These are phyloP conservation scores for Odiellus spinosus DNA, from an alignment of 2,888 invertebrate genomes.

Conservation along the genomic window DNA sequence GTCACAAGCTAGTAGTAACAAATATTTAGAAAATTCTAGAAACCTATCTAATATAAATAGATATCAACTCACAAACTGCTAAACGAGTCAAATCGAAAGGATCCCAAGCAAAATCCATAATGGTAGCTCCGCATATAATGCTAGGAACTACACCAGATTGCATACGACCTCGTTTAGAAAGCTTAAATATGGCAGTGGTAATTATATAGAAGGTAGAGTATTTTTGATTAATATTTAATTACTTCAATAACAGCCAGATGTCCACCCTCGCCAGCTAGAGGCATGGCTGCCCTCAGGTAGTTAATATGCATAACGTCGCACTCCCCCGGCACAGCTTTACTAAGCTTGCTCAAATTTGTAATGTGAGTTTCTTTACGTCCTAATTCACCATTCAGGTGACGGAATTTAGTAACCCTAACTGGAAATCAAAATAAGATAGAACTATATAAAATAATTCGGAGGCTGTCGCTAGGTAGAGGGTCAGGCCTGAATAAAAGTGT, in stretches of 20 bases:
- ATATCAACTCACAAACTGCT: constrained; percentile 29
- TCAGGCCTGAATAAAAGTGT: too few species aligned
- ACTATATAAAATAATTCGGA: too few species aligned
- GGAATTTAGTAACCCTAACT: constrained; percentile 77
- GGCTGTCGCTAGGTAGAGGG: too few species aligned
- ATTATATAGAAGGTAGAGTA: neutral
- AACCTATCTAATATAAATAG: too few species aligned
- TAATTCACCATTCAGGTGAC: constrained; percentile 77
- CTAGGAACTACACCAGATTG: constrained; percentile 49
- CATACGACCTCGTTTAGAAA: neutral
- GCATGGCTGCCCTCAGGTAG: constrained; percentile 69
- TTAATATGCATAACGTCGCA: constrained; percentile 88
- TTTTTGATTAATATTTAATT: constrained; percentile 3
- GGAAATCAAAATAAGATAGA: constrained; percentile 8
- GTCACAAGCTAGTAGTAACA: constrained; percentile 51
- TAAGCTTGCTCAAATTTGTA: constrained; percentile 77
- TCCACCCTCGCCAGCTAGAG: constrained; percentile 76
- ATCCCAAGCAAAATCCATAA: constrained; percentile 89
- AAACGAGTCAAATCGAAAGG: constrained; percentile 66
- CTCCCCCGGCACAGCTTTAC: constrained; percentile 80
- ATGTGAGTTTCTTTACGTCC: constrained; percentile 79
- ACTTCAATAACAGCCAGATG: constrained; percentile 68
- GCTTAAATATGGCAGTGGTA: constrained; percentile 4
- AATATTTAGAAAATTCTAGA: neutral
- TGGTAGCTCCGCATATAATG: constrained; percentile 72